phyloP scores from a whole-genome alignment of 2,797 vertebrate species.

The Trematomus bernacchii region DNA sequence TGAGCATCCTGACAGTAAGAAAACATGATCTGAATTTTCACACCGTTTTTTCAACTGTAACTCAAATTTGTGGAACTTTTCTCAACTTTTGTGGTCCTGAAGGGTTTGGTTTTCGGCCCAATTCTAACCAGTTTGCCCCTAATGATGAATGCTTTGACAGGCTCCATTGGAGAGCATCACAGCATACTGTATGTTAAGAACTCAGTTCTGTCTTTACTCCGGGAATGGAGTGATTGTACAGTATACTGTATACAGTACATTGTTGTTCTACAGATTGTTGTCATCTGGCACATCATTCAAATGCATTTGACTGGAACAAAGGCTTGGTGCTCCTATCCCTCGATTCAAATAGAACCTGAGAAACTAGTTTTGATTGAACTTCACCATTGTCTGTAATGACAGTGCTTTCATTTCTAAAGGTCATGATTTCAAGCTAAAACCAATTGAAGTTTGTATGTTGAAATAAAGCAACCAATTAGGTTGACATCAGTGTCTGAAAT shows the following conservation, averaged over 20 bases:
- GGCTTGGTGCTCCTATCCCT: slow-evolving; percentile 28
- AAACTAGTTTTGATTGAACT: slow-evolving; percentile 71
- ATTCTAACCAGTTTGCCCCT: neutral
- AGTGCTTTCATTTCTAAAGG: slow-evolving; percentile 14
- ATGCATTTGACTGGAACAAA: slow-evolving; percentile 45
- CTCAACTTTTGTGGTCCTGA: neutral
- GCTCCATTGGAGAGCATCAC: neutral
- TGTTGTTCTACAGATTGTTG: neutral
- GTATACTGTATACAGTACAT: neutral
- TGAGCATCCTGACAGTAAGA: slow-evolving; percentile 73
- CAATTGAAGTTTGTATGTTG: slow-evolving; percentile 1
- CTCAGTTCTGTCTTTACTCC: neutral
- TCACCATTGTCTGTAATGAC: slow-evolving; percentile 23
- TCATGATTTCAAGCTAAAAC: neutral
- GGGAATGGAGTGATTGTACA: too few species aligned
- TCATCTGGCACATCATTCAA: neutral
- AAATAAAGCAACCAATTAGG: neutral
- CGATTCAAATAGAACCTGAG: slow-evolving; percentile 64
- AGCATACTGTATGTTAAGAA: neutral
- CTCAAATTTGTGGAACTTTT: neutral
- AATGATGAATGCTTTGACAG: neutral
- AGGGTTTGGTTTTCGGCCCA: neutral
- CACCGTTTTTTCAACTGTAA: neutral
- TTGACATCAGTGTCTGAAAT: neutral
- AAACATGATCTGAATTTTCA: neutral